Percentiles rank a stretch among this genome's conserved stretches.
Conservation (phyloP, 2,888 invertebrate genomes). For the Eupithecia insigniata region DNA sequence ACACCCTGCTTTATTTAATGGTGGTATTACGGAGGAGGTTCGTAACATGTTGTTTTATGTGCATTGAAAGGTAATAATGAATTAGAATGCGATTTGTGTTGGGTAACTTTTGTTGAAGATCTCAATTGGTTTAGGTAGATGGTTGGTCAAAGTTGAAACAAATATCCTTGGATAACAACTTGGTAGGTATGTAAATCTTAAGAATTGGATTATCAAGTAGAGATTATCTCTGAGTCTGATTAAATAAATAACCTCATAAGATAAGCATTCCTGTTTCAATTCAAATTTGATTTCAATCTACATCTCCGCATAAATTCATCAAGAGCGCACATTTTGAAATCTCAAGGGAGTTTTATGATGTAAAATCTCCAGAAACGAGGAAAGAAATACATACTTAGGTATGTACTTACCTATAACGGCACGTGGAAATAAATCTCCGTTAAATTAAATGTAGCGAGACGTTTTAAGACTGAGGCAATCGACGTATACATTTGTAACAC, state of each 20-base stretch:
- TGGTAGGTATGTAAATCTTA: neutral
- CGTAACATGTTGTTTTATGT: conserved; percentile 4
- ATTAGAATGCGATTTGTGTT: neutral
- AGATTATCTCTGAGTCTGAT: neutral
- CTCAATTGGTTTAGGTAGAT: neutral
- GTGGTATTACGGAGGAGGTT: conserved; percentile 8
- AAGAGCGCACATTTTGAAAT: conserved; percentile 9
- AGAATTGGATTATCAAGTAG: neutral
- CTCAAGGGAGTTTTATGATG: conserved; percentile 26
- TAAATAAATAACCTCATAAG: neutral
- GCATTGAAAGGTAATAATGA: neutral
- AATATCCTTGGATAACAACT: neutral
- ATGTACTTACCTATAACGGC: conserved; percentile 13
- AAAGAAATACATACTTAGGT: conserved; percentile 28
- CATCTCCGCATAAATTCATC: conserved; percentile 15
- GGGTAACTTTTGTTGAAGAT: neutral
- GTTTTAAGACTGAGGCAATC: conserved; percentile 52
- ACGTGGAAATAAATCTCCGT: conserved; percentile 52
- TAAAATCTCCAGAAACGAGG: conserved; percentile 32
- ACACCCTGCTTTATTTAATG: conserved; percentile 29
- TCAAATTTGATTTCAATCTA: neutral
- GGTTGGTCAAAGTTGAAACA: neutral
- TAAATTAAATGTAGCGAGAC: conserved; percentile 54
- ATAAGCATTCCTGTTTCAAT: neutral
- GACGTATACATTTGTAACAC: conserved; percentile 52